phyloP scores from a whole-genome alignment of 2,797 vertebrate species.

The Dipus sagitta region DNA sequence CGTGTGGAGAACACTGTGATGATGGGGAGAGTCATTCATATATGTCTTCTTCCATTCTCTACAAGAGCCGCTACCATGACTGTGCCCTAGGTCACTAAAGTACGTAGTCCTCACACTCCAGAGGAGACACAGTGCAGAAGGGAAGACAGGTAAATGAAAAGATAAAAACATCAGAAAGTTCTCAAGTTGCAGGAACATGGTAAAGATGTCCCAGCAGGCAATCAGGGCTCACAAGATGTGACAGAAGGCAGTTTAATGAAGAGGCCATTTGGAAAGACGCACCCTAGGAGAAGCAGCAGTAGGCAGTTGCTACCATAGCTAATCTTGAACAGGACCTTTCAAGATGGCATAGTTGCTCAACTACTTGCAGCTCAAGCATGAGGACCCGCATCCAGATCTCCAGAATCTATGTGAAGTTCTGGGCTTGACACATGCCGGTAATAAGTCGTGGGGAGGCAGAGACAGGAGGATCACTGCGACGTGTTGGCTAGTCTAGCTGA shows the following conservation, averaged over 20 bases:
- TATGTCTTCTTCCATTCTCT: neutral
- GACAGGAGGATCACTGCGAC: too few species aligned
- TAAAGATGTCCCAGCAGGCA: neutral
- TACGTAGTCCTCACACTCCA: neutral
- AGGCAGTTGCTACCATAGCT: neutral
- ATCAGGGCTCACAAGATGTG: neutral
- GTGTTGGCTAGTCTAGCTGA: too few species aligned
- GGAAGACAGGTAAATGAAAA: neutral
- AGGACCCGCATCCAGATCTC: too few species aligned
- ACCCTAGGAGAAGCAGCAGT: neutral
- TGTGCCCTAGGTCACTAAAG: neutral
- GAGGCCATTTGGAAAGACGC: neutral
- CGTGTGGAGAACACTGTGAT: neutral
- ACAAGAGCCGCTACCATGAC: neutral
- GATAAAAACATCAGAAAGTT: neutral
- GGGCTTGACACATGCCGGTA: too few species aligned
- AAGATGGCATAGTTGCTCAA: too few species aligned
- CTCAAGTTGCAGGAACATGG: neutral
- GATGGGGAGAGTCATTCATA: neutral
- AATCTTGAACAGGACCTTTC: too few species aligned
- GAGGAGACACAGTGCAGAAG: neutral
- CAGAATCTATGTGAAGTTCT: too few species aligned
- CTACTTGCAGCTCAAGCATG: too few species aligned
- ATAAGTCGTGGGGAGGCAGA: too few species aligned
- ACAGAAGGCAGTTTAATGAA: conserved; percentile 30